Conservation (phyloP, 1,140 invertebrate genomes). For the Stegodyphus mimosarum region DNA sequence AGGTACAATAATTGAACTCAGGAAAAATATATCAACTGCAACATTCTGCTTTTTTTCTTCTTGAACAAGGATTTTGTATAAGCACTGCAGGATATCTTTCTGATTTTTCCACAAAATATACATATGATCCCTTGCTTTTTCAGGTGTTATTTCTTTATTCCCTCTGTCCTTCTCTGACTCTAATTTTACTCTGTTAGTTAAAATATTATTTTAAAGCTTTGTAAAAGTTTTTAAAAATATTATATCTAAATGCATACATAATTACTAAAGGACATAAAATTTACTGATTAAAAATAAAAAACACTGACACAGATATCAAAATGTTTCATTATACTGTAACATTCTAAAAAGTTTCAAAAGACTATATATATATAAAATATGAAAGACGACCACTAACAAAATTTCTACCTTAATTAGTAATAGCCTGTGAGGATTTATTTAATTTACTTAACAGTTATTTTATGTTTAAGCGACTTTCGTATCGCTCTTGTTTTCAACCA, state of each 20-base stretch:
- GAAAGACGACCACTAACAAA: too few species aligned
- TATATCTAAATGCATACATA: neutral
- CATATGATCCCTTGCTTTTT: conserved; percentile 75
- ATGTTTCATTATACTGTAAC: conserved; percentile 24
- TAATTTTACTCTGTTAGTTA: neutral
- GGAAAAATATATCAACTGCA: conserved; percentile 91
- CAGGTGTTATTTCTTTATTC: conserved; percentile 63
- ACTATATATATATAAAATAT: neutral
- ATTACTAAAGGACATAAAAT: neutral
- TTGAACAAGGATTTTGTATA: conserved; percentile 78
- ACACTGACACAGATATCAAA: too few species aligned
- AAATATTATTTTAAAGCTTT: neutral
- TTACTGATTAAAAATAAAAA: conserved; percentile 19
- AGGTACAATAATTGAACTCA: conserved; percentile 84
- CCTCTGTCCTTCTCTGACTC: neutral
- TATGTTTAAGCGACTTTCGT: too few species aligned
- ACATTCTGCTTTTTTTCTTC: conserved; percentile 69
- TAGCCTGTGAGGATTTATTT: too few species aligned
- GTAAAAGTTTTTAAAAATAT: neutral
- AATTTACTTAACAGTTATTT: too few species aligned
- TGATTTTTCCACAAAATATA: conserved; percentile 86
- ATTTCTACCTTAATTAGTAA: too few species aligned
- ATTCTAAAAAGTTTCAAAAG: neutral
- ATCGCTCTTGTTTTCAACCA: too few species aligned
- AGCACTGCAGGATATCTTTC: conserved; percentile 75